Evolutionary conservation across 1,140 invertebrate species (phyloP).

Genomic region (Pseudobourletiella spinata): DNA sequence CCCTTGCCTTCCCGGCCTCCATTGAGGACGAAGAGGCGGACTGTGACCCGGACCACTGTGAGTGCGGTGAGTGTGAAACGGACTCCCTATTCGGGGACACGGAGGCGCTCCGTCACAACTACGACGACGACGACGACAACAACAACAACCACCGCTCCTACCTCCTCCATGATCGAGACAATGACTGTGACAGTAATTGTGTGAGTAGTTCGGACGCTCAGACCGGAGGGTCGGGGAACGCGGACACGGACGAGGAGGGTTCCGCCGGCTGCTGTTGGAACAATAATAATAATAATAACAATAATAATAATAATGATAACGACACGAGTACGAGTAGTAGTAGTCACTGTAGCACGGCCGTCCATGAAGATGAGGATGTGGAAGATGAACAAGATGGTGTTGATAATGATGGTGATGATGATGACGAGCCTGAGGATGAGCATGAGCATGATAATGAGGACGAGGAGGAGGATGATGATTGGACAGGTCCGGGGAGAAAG

Average conservation of each 20-base stretch:
- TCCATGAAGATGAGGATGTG: conserved; percentile 1
- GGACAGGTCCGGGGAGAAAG: not conserved
- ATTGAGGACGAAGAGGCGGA: conserved; percentile 2
- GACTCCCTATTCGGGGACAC: conserved; percentile 1
- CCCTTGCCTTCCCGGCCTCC: not conserved
- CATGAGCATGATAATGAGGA: too few relatives aligned
- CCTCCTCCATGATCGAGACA: too few relatives aligned
- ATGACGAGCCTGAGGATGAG: too few relatives aligned
- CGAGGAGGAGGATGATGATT: not conserved
- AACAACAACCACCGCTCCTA: too few relatives aligned
- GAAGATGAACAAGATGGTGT: too few relatives aligned
- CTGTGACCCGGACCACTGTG: not conserved
- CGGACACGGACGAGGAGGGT: conserved; percentile 3
- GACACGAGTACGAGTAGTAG: too few relatives aligned
- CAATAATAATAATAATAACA: not conserved
- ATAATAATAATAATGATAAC: not conserved
- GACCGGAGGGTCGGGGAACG: not conserved
- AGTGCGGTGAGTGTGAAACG: not conserved
- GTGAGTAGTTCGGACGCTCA: conserved; percentile 1
- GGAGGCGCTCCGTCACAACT: not conserved
- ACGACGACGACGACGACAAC: not conserved
- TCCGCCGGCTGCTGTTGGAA: too few relatives aligned
- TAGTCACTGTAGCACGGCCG: not conserved
- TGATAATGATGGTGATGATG: too few relatives aligned
- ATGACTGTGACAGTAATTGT: too few relatives aligned